Base-by-base conservation (phyloP, 1,140 invertebrate species). In the Megalopta genalis region DNA sequence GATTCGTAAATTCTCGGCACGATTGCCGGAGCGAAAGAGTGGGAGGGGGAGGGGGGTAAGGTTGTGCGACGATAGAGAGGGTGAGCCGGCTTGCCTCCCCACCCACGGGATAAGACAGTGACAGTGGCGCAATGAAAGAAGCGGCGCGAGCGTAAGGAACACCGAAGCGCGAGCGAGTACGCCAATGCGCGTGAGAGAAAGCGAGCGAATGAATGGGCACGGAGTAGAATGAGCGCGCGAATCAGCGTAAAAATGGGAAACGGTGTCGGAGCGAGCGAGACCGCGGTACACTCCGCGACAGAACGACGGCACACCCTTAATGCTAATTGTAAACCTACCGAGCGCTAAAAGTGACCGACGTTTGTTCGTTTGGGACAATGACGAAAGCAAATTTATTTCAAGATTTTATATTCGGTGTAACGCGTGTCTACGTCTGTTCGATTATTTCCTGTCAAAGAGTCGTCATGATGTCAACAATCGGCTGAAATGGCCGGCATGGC, bases 1-100 rank as follows among this genome's bases (percentile, higher is more conserved):
- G 25, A 70, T 86, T 84, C 86, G 88, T 86, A 80, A 86, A 87
- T 84, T 76, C 80, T 87, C 88, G 88, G 80, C 73, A 80, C 77
- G 80, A 86, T 81, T 82, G 66, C 81, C 68, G 66, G n/a, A n/a
- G n/a, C n/a, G n/a, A n/a, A n/a, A n/a, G n/a, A 77, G 81, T 59
- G 66, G 64, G 59, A 32, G 76, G 18, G 64, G 10, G 69, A 71
- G 59, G 68, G 4, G 16, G 65, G 49, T n/a, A 37, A 81, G 39
- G 42, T 32, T 73, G n/a, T n/a, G n/a, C 57, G 39, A 25, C 32
- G 78, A 76, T 57, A 76, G 39, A 10, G 65, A 69, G 71, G 46
- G 68, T 66, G 64, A 27, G 46, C 59, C 2, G 2, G 10, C 3
- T 4, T 18, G 21, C 21, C 8, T 27, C 16, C 10, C 23, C 42